Evolutionary conservation across 2,797 vertebrate species (phyloP).

Genomic region (Myotis pilosus): DNA sequence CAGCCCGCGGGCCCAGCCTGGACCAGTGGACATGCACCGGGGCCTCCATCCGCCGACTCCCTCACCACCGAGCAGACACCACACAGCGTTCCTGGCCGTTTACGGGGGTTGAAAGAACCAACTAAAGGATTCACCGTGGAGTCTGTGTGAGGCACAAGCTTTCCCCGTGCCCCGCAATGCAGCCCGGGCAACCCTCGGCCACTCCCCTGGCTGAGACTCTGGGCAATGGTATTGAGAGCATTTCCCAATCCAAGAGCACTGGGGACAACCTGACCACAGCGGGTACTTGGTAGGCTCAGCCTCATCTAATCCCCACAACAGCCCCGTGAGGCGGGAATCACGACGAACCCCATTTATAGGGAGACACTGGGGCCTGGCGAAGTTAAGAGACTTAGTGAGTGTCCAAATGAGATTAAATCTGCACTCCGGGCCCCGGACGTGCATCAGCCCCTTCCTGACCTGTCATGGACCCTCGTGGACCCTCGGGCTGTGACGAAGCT

Average conservation of each 20-base stretch:
- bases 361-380: background rate
- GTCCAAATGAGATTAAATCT: background rate
- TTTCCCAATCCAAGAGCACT: background rate
- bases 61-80: background rate
- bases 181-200: background rate
- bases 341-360: rapidly evolving
- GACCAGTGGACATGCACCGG: rapidly evolving
- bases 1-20: rapidly evolving
- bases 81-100: background rate
- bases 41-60: background rate
- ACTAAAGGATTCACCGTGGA: rapidly evolving
- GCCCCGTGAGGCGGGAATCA: background rate
- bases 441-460: background rate
- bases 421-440: background rate
- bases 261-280: rapidly evolving
- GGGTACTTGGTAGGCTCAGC: background rate
- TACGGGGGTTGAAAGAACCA: background rate
- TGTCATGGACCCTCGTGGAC: rapidly evolving
- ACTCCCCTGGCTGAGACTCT: too few relatives aligned
- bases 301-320: background rate
- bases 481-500: background rate
- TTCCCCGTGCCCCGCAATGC: rapidly evolving
- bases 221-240: background rate
- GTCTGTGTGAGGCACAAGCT: rapidly evolving
- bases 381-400: background rate